These are phyloP conservation scores for Achlya flavicornis DNA, from an alignment of 2,888 invertebrate genomes.

Conservation along the genomic window DNA sequence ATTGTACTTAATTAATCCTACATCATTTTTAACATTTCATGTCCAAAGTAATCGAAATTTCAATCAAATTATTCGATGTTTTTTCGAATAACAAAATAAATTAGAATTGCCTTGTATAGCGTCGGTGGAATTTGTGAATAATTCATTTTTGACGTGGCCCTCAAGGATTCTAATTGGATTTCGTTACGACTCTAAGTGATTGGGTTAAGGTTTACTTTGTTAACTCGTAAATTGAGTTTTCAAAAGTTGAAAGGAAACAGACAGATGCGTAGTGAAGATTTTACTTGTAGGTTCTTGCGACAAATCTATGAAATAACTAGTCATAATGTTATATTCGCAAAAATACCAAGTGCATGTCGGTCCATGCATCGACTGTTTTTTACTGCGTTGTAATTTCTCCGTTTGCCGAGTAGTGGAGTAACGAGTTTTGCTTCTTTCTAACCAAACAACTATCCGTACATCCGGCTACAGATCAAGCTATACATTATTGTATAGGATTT, in stretches of 20 bases:
- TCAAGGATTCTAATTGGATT: slow-evolving; percentile 3
- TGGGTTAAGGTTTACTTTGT: slow-evolving; percentile 5
- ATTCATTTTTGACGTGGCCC: slow-evolving; percentile 7
- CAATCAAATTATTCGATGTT: not conserved
- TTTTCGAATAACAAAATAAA: not conserved
- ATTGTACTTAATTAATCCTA: too few relatives aligned
- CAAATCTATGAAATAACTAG: not conserved
- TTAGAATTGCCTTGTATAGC: not conserved
- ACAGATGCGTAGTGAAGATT: not conserved
- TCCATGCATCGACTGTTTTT: too few relatives aligned
- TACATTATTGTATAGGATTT: too few relatives aligned
- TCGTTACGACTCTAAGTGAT: not conserved
- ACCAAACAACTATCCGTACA: too few relatives aligned
- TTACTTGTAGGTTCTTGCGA: not conserved
- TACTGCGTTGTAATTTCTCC: too few relatives aligned
- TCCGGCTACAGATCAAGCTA: too few relatives aligned
- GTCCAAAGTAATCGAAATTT: not conserved
- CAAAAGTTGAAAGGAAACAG: not conserved
- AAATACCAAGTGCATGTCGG: too few relatives aligned
- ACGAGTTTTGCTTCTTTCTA: too few relatives aligned
- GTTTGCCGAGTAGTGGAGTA: too few relatives aligned
- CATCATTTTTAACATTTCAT: not conserved
- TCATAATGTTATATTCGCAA: too few relatives aligned
- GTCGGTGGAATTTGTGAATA: not conserved
- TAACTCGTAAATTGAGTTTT: slow-evolving; percentile 1